Conservation (phyloP, 1,140 invertebrate species). For the Drosophila littoralis region DNA sequence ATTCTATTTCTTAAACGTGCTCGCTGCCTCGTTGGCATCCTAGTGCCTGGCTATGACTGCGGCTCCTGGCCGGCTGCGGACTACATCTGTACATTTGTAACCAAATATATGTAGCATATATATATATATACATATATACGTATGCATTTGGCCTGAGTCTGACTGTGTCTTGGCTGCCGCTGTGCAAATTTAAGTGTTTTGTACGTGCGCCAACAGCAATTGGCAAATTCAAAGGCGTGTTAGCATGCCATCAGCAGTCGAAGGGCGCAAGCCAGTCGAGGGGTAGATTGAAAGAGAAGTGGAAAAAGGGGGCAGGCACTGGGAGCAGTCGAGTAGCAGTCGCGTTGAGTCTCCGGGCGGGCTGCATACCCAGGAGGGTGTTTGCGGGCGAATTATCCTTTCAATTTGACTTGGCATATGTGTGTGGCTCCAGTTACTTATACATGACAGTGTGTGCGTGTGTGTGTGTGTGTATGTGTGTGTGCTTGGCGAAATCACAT, state of each 20-base stretch:
- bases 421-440: conserved; percentile 40
- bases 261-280: neutral
- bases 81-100: conserved; percentile 23
- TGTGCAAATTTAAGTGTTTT: conserved; percentile 84
- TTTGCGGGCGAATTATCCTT: conserved; percentile 84
- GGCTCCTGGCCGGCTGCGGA: conserved; percentile 37
- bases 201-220: conserved; percentile 84
- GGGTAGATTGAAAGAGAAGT: neutral
- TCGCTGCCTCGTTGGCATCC: conserved; percentile 51
- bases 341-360: conserved; percentile 34
- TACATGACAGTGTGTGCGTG: neutral
- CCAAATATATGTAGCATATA: conserved; percentile 5
- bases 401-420: conserved; percentile 84
- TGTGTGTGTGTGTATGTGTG: conserved; percentile 16
- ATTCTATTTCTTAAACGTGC: conserved; percentile 82
- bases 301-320: neutral
- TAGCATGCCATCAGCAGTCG: conserved; percentile 78
- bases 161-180: conserved; percentile 60
- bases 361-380: conserved; percentile 75
- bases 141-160: conserved; percentile 28
- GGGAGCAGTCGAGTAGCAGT: conserved; percentile 11
- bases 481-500: conserved; percentile 67
- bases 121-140: conserved; percentile 4
- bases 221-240: conserved; percentile 84
- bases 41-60: conserved; percentile 51